Percentiles rank a stretch among this genome's conserved stretches.
phyloP scores from a whole-genome alignment of 2,113 vertebrate genomes.

The Rhynchomys soricoides region DNA sequence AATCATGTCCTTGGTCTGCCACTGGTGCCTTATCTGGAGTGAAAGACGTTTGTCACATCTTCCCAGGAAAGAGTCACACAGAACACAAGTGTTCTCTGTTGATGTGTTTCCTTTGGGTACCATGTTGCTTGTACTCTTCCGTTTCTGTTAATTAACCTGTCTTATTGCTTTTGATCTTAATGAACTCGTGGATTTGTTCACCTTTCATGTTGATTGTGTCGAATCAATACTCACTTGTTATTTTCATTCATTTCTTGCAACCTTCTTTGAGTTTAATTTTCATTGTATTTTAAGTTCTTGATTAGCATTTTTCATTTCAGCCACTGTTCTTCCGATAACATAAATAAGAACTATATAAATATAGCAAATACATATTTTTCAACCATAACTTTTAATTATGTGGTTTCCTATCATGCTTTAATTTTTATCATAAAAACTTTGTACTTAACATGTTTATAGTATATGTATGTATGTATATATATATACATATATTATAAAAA shows the following conservation, averaged over 20 bases:
- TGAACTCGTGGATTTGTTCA: neutral
- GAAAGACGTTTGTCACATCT: neutral
- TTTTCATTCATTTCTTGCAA: neutral
- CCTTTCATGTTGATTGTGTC: neutral
- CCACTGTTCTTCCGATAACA: neutral
- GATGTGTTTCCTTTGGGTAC: neutral
- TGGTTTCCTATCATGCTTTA: neutral
- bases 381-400: neutral
- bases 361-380: neutral
- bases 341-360: neutral
- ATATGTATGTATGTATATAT: too few relatives aligned
- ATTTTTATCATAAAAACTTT: neutral
- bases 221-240: neutral
- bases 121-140: neutral
- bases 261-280: neutral
- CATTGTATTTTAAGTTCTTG: neutral
- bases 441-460: neutral
- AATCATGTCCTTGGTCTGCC: too few relatives aligned
- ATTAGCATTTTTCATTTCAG: neutral
- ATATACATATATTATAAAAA: too few relatives aligned
- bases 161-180: neutral
- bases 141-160: neutral
- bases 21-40: neutral
- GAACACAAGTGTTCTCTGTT: too few relatives aligned
- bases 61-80: too few relatives aligned